Evolutionary conservation across 2,113 vertebrate genomes (phyloP).

Genomic region (Heterocephalus glaber): DNA sequence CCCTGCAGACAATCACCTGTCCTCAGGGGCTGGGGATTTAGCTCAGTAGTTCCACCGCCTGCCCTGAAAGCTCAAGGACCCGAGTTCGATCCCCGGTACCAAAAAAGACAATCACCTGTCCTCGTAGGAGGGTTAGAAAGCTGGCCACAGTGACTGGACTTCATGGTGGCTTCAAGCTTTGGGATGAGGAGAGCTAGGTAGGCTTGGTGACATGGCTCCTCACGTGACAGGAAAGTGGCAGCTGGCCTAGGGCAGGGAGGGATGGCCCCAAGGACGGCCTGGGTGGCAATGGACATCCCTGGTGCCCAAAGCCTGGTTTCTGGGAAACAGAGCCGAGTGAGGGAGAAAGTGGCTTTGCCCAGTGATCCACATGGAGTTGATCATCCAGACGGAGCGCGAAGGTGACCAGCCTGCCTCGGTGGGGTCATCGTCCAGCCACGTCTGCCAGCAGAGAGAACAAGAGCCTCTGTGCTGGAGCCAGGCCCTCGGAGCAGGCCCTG

Average conservation of each 20-base stretch:
- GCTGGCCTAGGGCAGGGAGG: not conserved
- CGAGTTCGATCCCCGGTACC: too few relatives aligned
- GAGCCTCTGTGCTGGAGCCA: fast-evolving
- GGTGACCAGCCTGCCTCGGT: not conserved
- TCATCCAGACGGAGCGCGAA: not conserved
- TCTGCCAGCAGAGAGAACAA: not conserved
- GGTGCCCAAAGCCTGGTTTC: not conserved
- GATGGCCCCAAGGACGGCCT: not conserved
- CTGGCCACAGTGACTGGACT: not conserved
- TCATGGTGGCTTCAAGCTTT: not conserved
- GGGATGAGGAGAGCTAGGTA: not conserved
- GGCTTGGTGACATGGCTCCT: not conserved
- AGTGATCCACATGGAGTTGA: not conserved
- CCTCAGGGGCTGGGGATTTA: too few relatives aligned
- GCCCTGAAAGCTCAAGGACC: too few relatives aligned
- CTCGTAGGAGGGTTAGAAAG: not conserved
- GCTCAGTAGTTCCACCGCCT: too few relatives aligned
- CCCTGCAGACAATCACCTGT: not conserved
- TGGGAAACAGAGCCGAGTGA: not conserved
- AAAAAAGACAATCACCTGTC: not conserved
- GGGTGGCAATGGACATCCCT: not conserved
- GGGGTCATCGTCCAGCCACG: not conserved
- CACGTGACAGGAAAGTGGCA: not conserved
- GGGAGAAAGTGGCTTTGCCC: not conserved
- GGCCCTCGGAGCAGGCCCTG: not conserved